Percentiles rank a stretch among this genome's conserved stretches.
Conservation (phyloP, 92 coral and sea anemone species). For the Micromussa lordhowensis region DNA sequence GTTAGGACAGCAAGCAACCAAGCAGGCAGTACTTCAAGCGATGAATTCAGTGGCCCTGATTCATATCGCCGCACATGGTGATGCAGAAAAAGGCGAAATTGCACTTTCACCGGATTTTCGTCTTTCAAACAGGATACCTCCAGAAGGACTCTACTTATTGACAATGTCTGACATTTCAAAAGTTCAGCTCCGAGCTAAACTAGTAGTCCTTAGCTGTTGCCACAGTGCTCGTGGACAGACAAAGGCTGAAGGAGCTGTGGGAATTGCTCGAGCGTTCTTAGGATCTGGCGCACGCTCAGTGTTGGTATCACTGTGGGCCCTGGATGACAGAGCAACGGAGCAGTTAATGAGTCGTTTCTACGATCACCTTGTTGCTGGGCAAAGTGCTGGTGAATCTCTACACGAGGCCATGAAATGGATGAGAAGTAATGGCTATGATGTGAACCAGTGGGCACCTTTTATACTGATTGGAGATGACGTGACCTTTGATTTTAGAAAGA, state of each 20-base stretch:
- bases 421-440: background rate
- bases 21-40: background rate
- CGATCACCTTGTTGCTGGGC: background rate
- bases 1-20: slow-evolving; percentile 7
- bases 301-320: background rate
- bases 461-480: background rate
- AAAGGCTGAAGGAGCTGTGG: background rate
- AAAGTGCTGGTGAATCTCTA: background rate
- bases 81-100: background rate
- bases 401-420: background rate
- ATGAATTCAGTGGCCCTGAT: background rate
- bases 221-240: background rate
- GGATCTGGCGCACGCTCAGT: background rate
- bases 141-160: background rate
- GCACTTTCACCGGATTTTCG: background rate
- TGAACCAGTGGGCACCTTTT: background rate
- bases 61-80: background rate
- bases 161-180: background rate
- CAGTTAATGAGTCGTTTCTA: background rate
- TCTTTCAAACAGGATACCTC: background rate
- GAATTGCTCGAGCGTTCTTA: background rate
- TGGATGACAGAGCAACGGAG: background rate
- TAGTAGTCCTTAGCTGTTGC: background rate
- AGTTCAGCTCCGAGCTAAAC: background rate
- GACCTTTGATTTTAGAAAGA: background rate